A percentile compares a stretch with the other conserved stretches of the same genome.
Evolutionary conservation across 1,140 invertebrate genomes (phyloP).

Genomic region (Subanguina moxae): DNA sequence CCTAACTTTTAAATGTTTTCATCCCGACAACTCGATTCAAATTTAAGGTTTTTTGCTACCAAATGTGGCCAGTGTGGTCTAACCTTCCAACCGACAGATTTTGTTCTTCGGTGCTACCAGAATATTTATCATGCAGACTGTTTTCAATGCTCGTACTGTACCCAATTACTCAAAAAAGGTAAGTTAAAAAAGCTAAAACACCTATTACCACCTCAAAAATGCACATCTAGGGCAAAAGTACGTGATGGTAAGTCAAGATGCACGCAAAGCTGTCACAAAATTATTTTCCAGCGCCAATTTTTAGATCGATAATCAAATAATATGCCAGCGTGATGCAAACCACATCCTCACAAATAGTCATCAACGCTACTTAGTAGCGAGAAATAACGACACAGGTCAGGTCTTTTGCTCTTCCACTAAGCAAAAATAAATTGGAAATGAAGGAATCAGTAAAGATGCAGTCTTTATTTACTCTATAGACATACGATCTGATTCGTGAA

Average conservation of each 20-base stretch:
- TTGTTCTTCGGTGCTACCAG: slow-evolving; percentile 12
- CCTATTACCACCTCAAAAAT: too few species aligned
- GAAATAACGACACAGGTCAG: neutral
- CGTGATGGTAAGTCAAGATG: too few species aligned
- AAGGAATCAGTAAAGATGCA: too few species aligned
- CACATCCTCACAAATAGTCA: slow-evolving; percentile 19
- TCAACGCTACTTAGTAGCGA: neutral
- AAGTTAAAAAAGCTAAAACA: slow-evolving; percentile 17
- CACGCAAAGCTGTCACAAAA: too few species aligned
- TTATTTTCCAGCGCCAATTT: neutral
- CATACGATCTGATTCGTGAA: too few species aligned
- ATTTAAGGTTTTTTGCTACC: neutral
- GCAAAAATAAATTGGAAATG: too few species aligned
- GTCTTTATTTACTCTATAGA: neutral
- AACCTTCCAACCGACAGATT: slow-evolving; percentile 17
- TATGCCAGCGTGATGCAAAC: slow-evolving; percentile 27
- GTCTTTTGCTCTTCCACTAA: too few species aligned
- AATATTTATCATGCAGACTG: slow-evolving; percentile 28
- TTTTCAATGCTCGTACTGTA: slow-evolving; percentile 31
- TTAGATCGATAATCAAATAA: slow-evolving; percentile 25
- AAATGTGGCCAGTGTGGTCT: slow-evolving; percentile 19
- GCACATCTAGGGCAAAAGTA: too few species aligned
- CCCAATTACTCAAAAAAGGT: slow-evolving; percentile 19
- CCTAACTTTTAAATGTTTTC: too few species aligned
- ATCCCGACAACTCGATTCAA: neutral